Evolutionary conservation across 2,797 vertebrate species (phyloP).

Genomic region (Hippocampus kuda): DNA sequence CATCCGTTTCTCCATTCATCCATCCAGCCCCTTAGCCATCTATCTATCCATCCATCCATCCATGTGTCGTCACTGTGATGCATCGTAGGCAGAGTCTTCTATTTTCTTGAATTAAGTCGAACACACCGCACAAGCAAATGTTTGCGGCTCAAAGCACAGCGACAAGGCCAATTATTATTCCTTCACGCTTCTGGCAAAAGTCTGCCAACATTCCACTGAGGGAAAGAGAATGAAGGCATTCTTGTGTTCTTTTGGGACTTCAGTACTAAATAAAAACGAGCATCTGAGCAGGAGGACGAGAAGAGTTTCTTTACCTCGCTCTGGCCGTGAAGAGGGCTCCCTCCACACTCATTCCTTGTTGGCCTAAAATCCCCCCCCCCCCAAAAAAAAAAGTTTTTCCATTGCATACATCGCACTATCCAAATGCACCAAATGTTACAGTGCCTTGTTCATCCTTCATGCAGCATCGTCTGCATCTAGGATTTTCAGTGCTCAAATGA

Average conservation of each 20-base stretch:
- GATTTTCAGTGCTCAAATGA: slow-evolving; percentile 18
- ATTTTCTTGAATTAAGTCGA: not conserved
- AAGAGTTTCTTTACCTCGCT: slow-evolving; percentile 25
- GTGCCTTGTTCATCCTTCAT: slow-evolving; percentile 57
- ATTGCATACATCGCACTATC: slow-evolving; percentile 52
- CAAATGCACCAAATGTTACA: slow-evolving; percentile 37
- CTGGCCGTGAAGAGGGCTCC: slow-evolving; percentile 15
- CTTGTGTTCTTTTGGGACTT: not conserved
- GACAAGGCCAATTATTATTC: not conserved
- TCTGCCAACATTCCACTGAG: slow-evolving; percentile 1
- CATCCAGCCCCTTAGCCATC: not conserved
- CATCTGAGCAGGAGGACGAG: not conserved
- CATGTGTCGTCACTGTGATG: not conserved
- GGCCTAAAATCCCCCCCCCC: not conserved
- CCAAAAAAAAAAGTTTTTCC: not conserved
- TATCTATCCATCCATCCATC: not conserved
- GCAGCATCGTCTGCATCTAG: not conserved
- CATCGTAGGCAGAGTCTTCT: not conserved
- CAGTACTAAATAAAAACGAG: not conserved
- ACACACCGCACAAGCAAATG: not conserved
- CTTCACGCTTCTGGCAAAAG: not conserved
- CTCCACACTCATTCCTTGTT: slow-evolving; percentile 17
- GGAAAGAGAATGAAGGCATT: not conserved
- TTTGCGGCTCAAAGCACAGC: slow-evolving; percentile 3
- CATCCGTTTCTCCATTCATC: not conserved